phyloP scores from a whole-genome alignment of 2,797 vertebrate genomes.

The Cheracebus regulus region DNA sequence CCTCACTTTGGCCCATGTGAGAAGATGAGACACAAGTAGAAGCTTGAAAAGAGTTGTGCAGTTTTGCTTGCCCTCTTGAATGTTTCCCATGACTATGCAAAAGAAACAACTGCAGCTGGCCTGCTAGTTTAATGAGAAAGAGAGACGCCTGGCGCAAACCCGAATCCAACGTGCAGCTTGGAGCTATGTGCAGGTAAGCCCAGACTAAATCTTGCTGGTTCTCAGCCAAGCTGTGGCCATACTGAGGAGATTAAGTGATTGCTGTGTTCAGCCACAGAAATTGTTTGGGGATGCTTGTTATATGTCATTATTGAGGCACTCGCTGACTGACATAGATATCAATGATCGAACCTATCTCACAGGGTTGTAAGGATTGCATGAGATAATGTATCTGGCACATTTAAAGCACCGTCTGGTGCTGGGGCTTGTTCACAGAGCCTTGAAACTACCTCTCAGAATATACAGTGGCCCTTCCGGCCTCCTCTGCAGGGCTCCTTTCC shows the following conservation, averaged over 20 bases:
- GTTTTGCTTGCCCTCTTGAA: background rate
- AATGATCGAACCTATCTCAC: background rate
- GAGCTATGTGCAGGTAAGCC: background rate
- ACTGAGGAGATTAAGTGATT: background rate
- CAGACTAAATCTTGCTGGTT: background rate
- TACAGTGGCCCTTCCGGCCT: background rate
- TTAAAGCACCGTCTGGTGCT: background rate
- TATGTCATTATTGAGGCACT: background rate
- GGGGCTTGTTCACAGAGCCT: background rate
- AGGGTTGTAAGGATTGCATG: background rate
- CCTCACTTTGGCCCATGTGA: background rate
- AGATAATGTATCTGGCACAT: background rate
- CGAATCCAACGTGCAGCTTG: background rate
- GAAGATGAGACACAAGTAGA: background rate
- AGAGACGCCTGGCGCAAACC: background rate
- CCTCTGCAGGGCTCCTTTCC: too few relatives aligned
- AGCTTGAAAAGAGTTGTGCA: background rate
- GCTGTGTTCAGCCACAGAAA: background rate
- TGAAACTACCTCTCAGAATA: background rate
- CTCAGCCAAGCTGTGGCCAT: background rate
- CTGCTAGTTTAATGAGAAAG: background rate
- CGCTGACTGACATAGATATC: background rate
- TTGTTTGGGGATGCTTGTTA: background rate
- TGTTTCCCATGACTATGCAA: background rate
- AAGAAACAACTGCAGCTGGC: background rate